These are phyloP conservation scores for Heliconius sara DNA, from an alignment of 2,888 invertebrate genomes.

Conservation along the genomic window DNA sequence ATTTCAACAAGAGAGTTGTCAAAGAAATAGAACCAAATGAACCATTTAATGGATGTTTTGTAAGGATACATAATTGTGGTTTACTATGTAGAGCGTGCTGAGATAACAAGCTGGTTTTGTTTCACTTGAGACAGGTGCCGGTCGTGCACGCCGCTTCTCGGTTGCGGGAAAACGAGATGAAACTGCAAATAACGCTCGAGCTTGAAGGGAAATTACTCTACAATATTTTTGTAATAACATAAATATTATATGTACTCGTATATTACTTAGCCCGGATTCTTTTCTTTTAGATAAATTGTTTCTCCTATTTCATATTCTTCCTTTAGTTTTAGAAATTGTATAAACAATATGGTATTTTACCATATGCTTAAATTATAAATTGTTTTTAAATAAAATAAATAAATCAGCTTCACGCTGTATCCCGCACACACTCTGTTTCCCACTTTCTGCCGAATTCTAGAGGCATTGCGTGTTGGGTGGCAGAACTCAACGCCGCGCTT, in stretches of 20 bases:
- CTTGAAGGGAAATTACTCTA: constrained; percentile 15
- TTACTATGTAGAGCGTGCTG: constrained; percentile 8
- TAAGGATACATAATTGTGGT: constrained; percentile 4
- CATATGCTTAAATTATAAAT: too few species aligned
- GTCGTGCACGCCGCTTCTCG: constrained; percentile 17
- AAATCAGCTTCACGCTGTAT: too few species aligned
- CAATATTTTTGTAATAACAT: constrained; percentile 29
- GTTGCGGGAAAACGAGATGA: constrained; percentile 31
- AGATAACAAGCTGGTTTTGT: constrained; percentile 14
- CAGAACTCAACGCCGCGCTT: too few species aligned
- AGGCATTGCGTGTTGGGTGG: too few species aligned
- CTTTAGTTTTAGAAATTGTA: neutral
- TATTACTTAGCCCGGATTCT: constrained; percentile 4
- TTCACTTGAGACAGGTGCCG: constrained; percentile 11
- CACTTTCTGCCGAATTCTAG: too few species aligned
- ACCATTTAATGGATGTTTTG: neutral
- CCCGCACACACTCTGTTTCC: too few species aligned
- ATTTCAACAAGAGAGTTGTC: neutral
- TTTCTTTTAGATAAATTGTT: constrained; percentile 1
- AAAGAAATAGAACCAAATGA: neutral
- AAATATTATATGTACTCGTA: neutral
- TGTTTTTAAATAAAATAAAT: too few species aligned
- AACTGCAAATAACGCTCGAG: constrained; percentile 26
- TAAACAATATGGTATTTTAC: too few species aligned
- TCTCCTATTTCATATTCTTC: neutral